A percentile compares a stretch with the other conserved stretches of the same genome.
These are phyloP conservation scores for Phyllopteryx taeniolatus DNA, from an alignment of 2,113 vertebrate species.

Conservation along the genomic window DNA sequence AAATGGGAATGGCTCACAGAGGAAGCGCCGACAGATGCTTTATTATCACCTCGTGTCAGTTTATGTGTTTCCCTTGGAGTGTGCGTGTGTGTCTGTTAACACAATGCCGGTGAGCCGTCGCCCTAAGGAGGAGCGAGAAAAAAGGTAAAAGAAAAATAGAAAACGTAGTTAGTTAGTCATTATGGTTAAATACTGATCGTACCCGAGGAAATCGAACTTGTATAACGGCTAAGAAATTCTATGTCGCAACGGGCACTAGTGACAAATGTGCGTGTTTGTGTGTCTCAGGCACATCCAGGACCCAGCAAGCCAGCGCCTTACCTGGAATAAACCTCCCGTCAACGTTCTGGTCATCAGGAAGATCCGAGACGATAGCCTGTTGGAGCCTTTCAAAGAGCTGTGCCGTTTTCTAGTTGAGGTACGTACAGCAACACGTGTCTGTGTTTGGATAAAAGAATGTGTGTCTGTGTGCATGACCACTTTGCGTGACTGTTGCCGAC, in stretches of 20 bases:
- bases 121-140: constrained; percentile 20
- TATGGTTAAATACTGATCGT: constrained; percentile 30
- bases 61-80: background rate
- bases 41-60: constrained; percentile 15
- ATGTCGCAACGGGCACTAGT: no score
- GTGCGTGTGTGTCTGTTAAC: constrained; percentile 11
- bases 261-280: background rate
- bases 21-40: constrained; percentile 3
- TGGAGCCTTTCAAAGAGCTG: constrained; percentile 79
- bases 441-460: background rate
- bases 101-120: constrained; percentile 44
- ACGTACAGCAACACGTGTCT: background rate
- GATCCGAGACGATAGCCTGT: constrained; percentile 75
- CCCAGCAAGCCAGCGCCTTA: constrained; percentile 78
- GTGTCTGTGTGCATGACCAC: background rate
- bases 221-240: background rate
- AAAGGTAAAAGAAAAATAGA: constrained; percentile 40
- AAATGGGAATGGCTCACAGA: constrained; percentile 21
- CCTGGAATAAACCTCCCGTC: constrained; percentile 78
- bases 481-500: background rate
- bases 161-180: background rate
- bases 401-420: constrained; percentile 80
- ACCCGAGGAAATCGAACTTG: background rate
- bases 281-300: constrained; percentile 79
- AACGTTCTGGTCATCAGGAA: constrained; percentile 79